These are phyloP conservation scores for Martes martes DNA, from an alignment of 2,113 vertebrate genomes.

Conservation along the genomic window DNA sequence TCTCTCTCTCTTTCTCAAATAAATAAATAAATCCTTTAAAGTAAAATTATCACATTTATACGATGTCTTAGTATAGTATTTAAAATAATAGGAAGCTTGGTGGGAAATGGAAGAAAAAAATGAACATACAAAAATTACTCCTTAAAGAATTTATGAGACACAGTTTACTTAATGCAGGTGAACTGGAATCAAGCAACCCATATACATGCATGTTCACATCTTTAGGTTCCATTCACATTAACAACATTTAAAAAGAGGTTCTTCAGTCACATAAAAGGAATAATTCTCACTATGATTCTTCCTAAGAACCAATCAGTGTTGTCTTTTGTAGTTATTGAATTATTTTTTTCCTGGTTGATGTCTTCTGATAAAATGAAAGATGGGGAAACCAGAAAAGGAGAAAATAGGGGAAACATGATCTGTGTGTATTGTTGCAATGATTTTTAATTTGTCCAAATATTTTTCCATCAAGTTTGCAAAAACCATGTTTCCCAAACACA, in stretches of 20 bases:
- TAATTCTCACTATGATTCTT: not conserved
- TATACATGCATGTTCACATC: not conserved
- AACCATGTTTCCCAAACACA: not conserved
- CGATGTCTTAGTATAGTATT: not conserved
- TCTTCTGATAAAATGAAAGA: not conserved
- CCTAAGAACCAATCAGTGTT: not conserved
- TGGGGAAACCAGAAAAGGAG: not conserved
- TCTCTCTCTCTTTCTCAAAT: not conserved
- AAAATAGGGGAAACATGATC: not conserved
- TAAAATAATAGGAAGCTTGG: not conserved
- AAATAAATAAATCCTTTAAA: not conserved
- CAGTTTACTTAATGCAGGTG: not conserved
- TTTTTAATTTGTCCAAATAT: conserved; percentile 6
- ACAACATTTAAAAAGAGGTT: not conserved
- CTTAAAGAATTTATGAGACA: not conserved
- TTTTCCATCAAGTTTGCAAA: not conserved
- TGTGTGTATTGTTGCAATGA: not conserved
- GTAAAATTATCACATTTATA: not conserved
- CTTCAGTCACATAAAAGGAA: not conserved
- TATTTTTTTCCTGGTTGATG: not conserved
- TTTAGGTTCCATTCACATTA: not conserved
- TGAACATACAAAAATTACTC: not conserved
- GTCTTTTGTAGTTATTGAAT: not conserved
- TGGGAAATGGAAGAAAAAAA: not conserved
- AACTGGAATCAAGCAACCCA: not conserved